Conservation (phyloP, 1,140 invertebrate genomes). For the Hypothenemus hampei region DNA sequence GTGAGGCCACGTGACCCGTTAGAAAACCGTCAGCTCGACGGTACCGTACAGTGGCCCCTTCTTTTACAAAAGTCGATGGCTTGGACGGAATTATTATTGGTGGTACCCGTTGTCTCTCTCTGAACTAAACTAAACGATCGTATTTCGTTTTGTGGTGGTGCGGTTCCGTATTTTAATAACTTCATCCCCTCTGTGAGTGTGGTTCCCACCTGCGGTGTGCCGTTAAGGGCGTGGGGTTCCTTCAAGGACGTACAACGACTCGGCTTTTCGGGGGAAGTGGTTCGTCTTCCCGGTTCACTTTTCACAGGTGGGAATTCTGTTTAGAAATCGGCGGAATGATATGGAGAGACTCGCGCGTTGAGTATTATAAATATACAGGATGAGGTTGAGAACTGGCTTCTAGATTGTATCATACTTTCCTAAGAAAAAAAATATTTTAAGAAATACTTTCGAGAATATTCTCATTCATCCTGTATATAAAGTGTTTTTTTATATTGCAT, state of each 20-base stretch:
- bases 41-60: constrained; percentile 24
- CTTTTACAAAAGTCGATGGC: constrained; percentile 20
- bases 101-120: too few relatives aligned
- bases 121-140: constrained; percentile 9
- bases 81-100: too few relatives aligned
- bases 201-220: constrained; percentile 31
- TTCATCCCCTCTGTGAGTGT: constrained; percentile 40
- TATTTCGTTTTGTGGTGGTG: constrained; percentile 11
- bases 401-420: too few relatives aligned
- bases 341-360: too few relatives aligned
- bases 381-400: too few relatives aligned
- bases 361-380: too few relatives aligned
- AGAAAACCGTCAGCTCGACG: constrained; percentile 25
- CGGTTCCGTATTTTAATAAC: constrained; percentile 12
- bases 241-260: constrained; percentile 17
- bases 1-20: constrained; percentile 35
- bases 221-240: constrained; percentile 27
- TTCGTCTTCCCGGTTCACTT: neutral
- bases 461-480: too few relatives aligned
- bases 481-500: too few relatives aligned
- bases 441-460: too few relatives aligned
- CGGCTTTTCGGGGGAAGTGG: constrained; percentile 1
- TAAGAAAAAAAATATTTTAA: too few relatives aligned
- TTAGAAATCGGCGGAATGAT: too few relatives aligned
- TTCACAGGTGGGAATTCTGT: neutral